Base-by-base conservation (phyloP, 2,888 invertebrate species). In the Sarcophaga rosellei region DNA sequence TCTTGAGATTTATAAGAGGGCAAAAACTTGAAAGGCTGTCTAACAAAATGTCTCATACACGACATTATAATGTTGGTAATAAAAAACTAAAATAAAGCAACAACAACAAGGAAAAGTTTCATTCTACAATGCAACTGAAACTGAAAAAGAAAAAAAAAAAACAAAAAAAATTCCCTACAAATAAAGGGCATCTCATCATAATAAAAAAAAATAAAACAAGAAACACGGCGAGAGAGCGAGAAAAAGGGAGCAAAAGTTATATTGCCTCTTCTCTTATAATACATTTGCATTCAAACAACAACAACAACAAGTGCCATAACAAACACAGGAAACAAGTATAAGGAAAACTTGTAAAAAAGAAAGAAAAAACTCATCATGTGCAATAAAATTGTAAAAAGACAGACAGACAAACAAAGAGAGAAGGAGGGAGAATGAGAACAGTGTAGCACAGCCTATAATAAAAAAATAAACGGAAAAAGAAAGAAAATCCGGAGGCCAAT, bases 11-110 rank as follows among this genome's bases (percentile, higher is more conserved):
- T 53, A 8, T 53, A 53, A 15, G 21, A 84, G 79, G 69, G 79
- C 79, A 70, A 75, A 53, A 69, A 68, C 80, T 78, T 84, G 83
- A 86, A 86, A 78, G 81, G 65, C 81, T 86, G 84, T 86, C 86
- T 86, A 86, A 74, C 77, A 80, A 53, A 53, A 86, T 70, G 70
- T 70, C 61, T 74, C 84, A 84, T 81, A 70, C 57, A 84, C 80
- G 83, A 86, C 86, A 86, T 83, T 83, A 77, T 84, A 84, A 84
- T 86, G 86, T 81, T 84, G 66, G 73, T 75, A 81, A 84, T 86
- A 77, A 74, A 81, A 53, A 77, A 86, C 73, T 74, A 66, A 61
- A 82, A 73, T 77, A 53, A 85, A 81, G 76, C 66, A 44, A 70
- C 15, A 57, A 20, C 15, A 59, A 20, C 74, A 70, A 59, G 57